Evolutionary conservation across 2,113 vertebrate species (phyloP).

Genomic region (Sinocyclocheilus anshuiensis): DNA sequence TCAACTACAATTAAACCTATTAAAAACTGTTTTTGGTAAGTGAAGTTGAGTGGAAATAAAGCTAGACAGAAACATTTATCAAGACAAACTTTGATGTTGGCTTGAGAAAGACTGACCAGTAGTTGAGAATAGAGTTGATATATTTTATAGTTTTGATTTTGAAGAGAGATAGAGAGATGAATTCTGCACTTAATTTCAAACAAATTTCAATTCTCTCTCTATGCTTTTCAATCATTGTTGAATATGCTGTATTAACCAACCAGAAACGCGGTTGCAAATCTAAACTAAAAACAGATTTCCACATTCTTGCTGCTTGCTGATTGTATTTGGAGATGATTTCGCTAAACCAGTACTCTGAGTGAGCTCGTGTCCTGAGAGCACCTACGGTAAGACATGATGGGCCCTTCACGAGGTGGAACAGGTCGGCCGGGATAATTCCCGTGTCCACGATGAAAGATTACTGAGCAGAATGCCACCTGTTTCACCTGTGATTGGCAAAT

Average conservation of each 20-base stretch:
- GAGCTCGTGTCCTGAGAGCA: neutral
- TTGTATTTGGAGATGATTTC: neutral
- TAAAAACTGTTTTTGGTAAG: neutral
- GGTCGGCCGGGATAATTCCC: constrained; percentile 1
- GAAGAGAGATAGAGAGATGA: no score
- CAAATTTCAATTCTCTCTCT: neutral
- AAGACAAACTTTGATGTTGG: no score
- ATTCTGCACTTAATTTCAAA: neutral
- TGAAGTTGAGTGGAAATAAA: neutral
- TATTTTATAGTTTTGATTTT: no score
- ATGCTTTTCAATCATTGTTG: neutral
- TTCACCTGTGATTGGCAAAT: constrained; percentile 18
- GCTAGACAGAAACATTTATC: no score
- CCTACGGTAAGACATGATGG: neutral
- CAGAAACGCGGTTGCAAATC: neutral
- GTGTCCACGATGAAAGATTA: neutral
- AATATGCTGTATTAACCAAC: neutral
- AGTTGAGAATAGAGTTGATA: no score
- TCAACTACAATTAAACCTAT: no score
- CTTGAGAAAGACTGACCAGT: no score
- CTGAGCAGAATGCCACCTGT: constrained; percentile 17
- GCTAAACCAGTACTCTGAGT: neutral
- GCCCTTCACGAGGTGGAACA: neutral
- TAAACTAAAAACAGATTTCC: neutral
- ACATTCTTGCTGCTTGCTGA: neutral